These are phyloP conservation scores for Alouatta caraya DNA, from an alignment of 2,797 vertebrate species.

Conservation along the genomic window DNA sequence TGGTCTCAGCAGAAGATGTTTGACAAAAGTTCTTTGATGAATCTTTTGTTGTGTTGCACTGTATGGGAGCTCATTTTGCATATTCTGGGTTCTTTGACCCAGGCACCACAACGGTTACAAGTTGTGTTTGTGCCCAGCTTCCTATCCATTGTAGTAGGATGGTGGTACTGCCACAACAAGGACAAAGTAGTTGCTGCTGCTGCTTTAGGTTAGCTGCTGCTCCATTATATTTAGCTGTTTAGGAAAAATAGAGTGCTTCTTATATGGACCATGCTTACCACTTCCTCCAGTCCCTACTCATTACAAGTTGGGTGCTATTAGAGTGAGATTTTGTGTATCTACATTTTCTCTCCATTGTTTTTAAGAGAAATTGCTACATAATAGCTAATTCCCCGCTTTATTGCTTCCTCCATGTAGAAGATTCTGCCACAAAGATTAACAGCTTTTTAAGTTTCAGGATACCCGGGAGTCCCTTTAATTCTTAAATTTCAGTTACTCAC, in stretches of 20 bases:
- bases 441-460: not conserved
- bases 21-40: not conserved
- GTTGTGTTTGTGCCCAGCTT: not conserved
- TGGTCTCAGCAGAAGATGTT: not conserved
- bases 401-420: not conserved
- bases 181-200: not conserved
- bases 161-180: not conserved
- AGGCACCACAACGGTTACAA: not conserved
- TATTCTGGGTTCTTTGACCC: not conserved
- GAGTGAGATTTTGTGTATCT: not conserved
- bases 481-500: not conserved
- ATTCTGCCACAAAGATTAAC: not conserved
- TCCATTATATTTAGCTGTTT: not conserved
- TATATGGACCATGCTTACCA: not conserved
- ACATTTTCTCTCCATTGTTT: not conserved
- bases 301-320: not conserved
- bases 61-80: not conserved
- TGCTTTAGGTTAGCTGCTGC: not conserved
- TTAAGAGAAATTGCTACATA: not conserved
- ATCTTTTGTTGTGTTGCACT: not conserved
- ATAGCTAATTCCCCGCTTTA: not conserved
- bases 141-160: not conserved
- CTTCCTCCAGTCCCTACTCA: not conserved
- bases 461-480: not conserved
- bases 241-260: not conserved